Evolutionary conservation across 2,797 vertebrate genomes (phyloP).

Genomic region (Adelosebastes latens): DNA sequence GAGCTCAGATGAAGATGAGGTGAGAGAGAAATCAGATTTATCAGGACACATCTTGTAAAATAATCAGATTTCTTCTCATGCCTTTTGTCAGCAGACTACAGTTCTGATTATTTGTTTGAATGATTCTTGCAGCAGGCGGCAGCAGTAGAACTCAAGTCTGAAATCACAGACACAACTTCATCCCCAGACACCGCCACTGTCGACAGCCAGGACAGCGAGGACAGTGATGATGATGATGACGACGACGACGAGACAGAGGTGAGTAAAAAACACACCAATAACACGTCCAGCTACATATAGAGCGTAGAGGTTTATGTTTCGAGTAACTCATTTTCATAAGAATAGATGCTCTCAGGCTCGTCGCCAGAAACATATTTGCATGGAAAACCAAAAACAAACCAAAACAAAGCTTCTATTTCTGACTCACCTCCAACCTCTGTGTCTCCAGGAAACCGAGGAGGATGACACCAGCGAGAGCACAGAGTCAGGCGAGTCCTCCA

Average conservation of each 20-base stretch:
- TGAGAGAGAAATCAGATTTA: constrained; percentile 38
- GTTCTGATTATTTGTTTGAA: not conserved
- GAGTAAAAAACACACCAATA: constrained; percentile 47
- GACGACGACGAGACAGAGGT: constrained; percentile 63
- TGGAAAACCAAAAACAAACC: not conserved
- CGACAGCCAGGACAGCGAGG: constrained; percentile 49
- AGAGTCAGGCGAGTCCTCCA: constrained; percentile 76
- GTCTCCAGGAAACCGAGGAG: constrained; percentile 63
- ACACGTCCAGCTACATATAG: not conserved
- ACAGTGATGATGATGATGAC: constrained; percentile 48
- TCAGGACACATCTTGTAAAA: not conserved
- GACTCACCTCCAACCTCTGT: not conserved
- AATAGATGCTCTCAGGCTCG: not conserved
- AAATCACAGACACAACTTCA: constrained; percentile 8
- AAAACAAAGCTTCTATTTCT: not conserved
- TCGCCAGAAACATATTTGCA: not conserved
- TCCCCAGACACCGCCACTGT: constrained; percentile 54
- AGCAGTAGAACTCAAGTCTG: constrained; percentile 32
- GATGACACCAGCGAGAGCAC: constrained; percentile 73
- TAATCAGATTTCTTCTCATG: not conserved
- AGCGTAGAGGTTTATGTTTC: not conserved
- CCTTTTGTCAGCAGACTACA: not conserved
- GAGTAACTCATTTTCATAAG: not conserved
- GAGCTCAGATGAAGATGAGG: constrained; percentile 73
- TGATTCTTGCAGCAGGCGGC: constrained; percentile 24